phyloP scores from a whole-genome alignment of 2,113 vertebrate genomes.

The Acanthisitta chloris region DNA sequence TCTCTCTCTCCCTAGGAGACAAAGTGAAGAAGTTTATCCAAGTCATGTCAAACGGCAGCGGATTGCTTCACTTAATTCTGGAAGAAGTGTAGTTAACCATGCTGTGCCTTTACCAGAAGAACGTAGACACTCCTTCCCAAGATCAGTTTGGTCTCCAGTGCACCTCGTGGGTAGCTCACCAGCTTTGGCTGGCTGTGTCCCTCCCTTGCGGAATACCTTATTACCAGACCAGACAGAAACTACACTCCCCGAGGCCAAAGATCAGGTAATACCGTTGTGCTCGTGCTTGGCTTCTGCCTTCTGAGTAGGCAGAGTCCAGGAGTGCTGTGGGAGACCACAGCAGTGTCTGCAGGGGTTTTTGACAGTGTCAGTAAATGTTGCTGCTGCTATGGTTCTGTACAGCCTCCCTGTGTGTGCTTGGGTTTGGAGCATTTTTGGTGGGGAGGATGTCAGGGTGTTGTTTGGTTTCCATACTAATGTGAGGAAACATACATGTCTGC shows the following conservation, averaged over 20 bases:
- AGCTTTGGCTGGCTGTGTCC: conserved; percentile 38
- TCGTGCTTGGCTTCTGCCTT: neutral
- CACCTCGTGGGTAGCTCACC: neutral
- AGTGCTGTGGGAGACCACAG: neutral
- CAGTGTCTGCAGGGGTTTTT: neutral
- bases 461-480: neutral
- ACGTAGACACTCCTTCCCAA: conserved; percentile 27
- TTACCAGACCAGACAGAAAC: conserved; percentile 42
- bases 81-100: conserved; percentile 52
- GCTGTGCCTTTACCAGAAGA: conserved; percentile 73
- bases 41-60: conserved; percentile 80
- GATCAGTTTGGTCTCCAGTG: neutral
- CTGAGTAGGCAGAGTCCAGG: neutral
- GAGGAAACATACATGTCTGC: neutral
- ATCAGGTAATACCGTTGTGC: conserved; percentile 78
- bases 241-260: conserved; percentile 71
- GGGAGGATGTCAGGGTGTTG: neutral
- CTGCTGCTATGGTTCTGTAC: neutral
- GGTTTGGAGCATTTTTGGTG: neutral
- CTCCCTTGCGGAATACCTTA: conserved; percentile 51
- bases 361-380: neutral
- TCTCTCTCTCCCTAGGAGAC: conserved; percentile 75
- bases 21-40: conserved; percentile 62
- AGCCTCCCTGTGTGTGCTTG: neutral
- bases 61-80: conserved; percentile 67